phyloP scores from a whole-genome alignment of 1,140 invertebrate genomes.

The Apis laboriosa region DNA sequence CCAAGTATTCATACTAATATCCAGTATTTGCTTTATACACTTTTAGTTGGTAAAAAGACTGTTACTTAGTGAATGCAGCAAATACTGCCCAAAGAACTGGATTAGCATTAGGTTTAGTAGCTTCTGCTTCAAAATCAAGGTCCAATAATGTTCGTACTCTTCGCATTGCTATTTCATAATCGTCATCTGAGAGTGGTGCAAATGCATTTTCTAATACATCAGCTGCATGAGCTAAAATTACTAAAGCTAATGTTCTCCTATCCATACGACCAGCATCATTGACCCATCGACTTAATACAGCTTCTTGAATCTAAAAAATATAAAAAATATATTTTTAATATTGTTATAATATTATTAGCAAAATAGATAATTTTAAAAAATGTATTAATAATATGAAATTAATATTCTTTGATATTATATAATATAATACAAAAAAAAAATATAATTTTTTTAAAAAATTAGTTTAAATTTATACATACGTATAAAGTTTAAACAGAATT shows the following conservation, averaged over 20 bases:
- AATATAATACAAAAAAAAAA: neutral
- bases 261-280: conserved; percentile 99
- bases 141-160: conserved; percentile 97
- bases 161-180: conserved; percentile 99
- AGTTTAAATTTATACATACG: neutral
- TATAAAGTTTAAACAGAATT: neutral
- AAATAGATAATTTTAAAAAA: conserved; percentile 1
- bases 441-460: too few species aligned
- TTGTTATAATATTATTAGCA: neutral
- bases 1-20: conserved; percentile 62
- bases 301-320: conserved; percentile 93
- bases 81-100: conserved; percentile 99
- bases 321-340: conserved; percentile 11
- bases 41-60: conserved; percentile 53
- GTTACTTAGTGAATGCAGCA: conserved; percentile 98
- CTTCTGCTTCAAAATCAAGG: conserved; percentile 97
- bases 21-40: conserved; percentile 55
- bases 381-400: neutral
- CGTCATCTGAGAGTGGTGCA: conserved; percentile 97
- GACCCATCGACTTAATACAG: conserved; percentile 97
- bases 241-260: conserved; percentile 93
- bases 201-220: conserved; percentile 99
- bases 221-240: conserved; percentile 98
- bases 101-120: conserved; percentile 91
- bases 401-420: neutral